A percentile compares a stretch with the other conserved stretches of the same genome.
These are phyloP conservation scores for Ictalurus punctatus DNA, from an alignment of 2,113 vertebrate species.

Conservation along the genomic window DNA sequence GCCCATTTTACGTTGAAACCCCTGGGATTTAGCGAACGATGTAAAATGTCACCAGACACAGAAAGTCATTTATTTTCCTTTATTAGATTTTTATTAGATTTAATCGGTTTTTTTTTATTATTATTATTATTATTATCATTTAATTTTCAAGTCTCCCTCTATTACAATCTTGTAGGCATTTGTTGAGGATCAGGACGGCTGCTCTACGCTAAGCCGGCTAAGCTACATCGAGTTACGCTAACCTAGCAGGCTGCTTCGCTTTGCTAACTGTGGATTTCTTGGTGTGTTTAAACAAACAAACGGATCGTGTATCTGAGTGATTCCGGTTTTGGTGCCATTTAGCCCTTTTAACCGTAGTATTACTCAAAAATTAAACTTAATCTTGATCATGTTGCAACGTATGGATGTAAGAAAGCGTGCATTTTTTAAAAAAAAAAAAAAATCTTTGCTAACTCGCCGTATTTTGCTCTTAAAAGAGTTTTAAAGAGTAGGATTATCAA, in stretches of 20 bases:
- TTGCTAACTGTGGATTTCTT: neutral
- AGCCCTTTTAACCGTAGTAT: neutral
- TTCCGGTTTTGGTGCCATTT: neutral
- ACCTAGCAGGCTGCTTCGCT: neutral
- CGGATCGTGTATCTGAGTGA: neutral
- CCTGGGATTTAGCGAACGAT: too few relatives aligned
- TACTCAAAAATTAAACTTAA: neutral
- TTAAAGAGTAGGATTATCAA: neutral
- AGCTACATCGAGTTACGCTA: neutral
- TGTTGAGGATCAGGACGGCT: neutral
- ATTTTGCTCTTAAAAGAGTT: neutral
- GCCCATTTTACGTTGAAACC: too few relatives aligned
- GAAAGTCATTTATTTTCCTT: too few relatives aligned
- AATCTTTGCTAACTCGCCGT: neutral
- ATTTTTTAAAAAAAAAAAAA: neutral
- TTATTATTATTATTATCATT: too few relatives aligned
- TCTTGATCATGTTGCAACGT: neutral
- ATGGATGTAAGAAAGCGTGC: neutral
- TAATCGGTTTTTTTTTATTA: too few relatives aligned
- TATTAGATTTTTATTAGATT: too few relatives aligned
- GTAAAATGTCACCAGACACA: too few relatives aligned
- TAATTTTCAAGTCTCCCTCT: too few relatives aligned
- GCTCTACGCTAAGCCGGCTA: neutral
- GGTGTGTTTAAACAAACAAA: neutral
- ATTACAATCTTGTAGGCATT: neutral